Evolutionary conservation across 2,113 vertebrate species (phyloP), one percentile per base, ranked within the genome.

Genomic region (Saiga tatarica): DNA sequence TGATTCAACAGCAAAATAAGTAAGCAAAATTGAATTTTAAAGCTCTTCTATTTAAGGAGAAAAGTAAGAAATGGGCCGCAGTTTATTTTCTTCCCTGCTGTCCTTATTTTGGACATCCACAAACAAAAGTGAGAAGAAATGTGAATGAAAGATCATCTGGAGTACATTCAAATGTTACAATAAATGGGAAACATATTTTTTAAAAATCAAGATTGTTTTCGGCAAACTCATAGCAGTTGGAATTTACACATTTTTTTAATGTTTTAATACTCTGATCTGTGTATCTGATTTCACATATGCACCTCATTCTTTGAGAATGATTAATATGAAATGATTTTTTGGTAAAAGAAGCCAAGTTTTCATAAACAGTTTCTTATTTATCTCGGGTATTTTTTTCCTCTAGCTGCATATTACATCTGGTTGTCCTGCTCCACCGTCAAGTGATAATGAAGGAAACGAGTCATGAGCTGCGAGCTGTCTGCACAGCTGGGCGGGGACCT

Each of bases 131-230:
- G 50, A 96, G 33, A 82, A n/a, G 60, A 89, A 97, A 64, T 95
- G 57, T 57, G 55, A 92, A 74, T 10, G 90, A 74, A 86, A 91
- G 95, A 86, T 86, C 85, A 82, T 82, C 92, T 94, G 94, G 97
- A 93, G 82, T 62, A 78, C 76, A 36, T 79, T 97, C 86, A 96
- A 87, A 96, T 15, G 67, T 71, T 60, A 60, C 45, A 36, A 53
- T 89, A 95, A 96, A 95, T 94, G 85, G 62, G 55, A 98, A 97
- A 82, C 94, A 97, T 33, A 39, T 85, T 74, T 81, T 84, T 26
- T 47, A 93, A 89, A 94, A 71, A 12, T 17, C 42, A 59, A 86
- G 74, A 82, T 21, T 57, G 55, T 84, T 94, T 86, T 71, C 42
- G 0, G 42, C 25, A 93, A 93, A 76, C 39, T 39, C 42, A 16